Conservation (phyloP, 1,140 invertebrate genomes). For the Camponotus pennsylvanicus region DNA sequence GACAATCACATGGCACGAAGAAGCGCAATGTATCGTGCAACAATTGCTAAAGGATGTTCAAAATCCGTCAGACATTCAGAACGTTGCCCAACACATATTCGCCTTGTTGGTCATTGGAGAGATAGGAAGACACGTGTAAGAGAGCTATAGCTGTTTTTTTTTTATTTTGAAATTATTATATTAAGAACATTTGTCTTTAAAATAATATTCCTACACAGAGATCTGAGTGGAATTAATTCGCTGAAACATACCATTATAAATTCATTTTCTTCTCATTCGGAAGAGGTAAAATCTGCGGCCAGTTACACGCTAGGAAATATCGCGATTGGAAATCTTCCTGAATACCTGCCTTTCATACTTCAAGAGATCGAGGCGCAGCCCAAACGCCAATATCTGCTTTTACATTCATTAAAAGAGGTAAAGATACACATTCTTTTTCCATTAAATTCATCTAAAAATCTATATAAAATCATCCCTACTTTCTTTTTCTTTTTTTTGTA, state of each 20-base stretch:
- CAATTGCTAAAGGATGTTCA: conserved; percentile 95
- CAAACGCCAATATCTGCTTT: conserved; percentile 97
- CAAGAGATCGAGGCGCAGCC: conserved; percentile 97
- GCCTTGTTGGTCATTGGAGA: conserved; percentile 97
- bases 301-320: conserved; percentile 98
- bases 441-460: not conserved
- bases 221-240: conserved; percentile 92
- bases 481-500: conserved; percentile 78
- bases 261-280: conserved; percentile 92
- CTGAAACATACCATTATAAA: conserved; percentile 92
- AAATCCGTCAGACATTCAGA: conserved; percentile 85
- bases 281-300: conserved; percentile 97
- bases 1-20: conserved; percentile 91
- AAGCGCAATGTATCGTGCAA: conserved; percentile 93
- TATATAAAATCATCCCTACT: conserved; percentile 17
- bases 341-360: conserved; percentile 97
- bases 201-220: conserved; percentile 87
- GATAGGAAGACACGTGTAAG: conserved; percentile 97
- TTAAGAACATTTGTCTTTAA: conserved; percentile 9
- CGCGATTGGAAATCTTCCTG: conserved; percentile 96
- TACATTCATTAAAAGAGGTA: conserved; percentile 99
- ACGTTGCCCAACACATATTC: conserved; percentile 96
- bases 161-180: conserved; percentile 11
- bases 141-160: conserved; percentile 49
- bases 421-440: conserved; percentile 50